These are phyloP conservation scores for Danio jaintianensis DNA, from an alignment of 2,797 vertebrate genomes.

Conservation along the genomic window DNA sequence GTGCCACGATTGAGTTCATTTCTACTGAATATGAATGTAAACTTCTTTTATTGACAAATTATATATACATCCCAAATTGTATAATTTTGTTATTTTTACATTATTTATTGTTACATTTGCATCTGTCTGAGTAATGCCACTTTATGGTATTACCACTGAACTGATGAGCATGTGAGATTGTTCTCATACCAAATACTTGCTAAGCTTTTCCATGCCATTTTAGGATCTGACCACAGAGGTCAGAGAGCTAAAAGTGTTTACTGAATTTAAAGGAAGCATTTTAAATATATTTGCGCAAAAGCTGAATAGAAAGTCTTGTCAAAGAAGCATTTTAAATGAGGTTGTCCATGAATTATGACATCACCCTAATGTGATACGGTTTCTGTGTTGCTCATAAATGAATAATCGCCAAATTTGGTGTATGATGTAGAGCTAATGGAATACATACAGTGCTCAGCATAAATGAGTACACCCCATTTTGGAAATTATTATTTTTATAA, in stretches of 20 bases:
- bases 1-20: too few relatives aligned
- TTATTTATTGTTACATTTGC: neutral
- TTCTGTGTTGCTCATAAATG: neutral
- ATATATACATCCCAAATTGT: neutral
- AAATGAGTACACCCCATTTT: too few relatives aligned
- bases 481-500: too few relatives aligned
- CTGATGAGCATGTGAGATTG: neutral
- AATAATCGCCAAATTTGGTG: neutral
- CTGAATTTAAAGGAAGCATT: too few relatives aligned
- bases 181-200: constrained; percentile 12
- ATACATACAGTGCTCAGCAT: too few relatives aligned
- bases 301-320: neutral
- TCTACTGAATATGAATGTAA: too few relatives aligned
- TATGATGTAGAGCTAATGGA: too few relatives aligned
- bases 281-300: neutral
- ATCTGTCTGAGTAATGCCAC: neutral
- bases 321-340: neutral
- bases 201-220: constrained; percentile 29
- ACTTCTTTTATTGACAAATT: too few relatives aligned
- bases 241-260: constrained; percentile 1
- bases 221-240: constrained; percentile 9
- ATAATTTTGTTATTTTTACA: neutral
- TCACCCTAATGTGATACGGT: neutral
- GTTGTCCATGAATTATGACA: neutral
- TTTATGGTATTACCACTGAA: neutral